Evolutionary conservation across 2,797 vertebrate genomes (phyloP).

Genomic region (Dendrocincla tyrannina): DNA sequence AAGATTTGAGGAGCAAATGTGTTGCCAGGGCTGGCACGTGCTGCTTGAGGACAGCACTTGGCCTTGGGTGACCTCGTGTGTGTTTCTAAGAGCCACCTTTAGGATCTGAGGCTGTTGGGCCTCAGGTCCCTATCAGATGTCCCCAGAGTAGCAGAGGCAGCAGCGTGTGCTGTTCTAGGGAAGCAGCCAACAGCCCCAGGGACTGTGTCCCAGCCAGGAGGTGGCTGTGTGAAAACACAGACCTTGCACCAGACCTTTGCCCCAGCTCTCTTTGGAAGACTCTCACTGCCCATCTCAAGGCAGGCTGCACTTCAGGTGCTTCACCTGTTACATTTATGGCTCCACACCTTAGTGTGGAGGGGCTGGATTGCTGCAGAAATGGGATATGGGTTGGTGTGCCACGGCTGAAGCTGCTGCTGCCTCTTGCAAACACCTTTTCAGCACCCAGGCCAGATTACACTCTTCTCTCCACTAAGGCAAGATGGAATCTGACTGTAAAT

Average conservation of each 20-base stretch:
- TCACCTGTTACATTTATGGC: background rate
- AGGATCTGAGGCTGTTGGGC: background rate
- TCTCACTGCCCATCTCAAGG: background rate
- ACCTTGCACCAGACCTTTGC: background rate
- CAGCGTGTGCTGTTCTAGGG: background rate
- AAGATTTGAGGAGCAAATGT: background rate
- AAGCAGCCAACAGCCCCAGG: background rate
- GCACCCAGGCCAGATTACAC: background rate
- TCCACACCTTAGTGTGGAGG: background rate
- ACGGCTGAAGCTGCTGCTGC: background rate
- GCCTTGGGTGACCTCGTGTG: background rate
- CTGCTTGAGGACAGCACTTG: background rate
- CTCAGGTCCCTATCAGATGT: background rate
- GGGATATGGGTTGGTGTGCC: background rate
- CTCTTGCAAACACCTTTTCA: background rate
- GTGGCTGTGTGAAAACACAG: background rate
- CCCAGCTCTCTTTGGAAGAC: background rate
- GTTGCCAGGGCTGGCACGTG: background rate
- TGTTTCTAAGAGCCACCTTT: background rate
- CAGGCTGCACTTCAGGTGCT: background rate
- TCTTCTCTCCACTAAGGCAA: background rate
- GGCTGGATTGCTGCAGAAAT: background rate
- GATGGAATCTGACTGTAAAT: background rate
- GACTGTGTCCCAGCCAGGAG: background rate
- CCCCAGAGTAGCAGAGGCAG: background rate